Base-by-base conservation (phyloP, 2,888 invertebrate species). In the Prenolepis imparis region DNA sequence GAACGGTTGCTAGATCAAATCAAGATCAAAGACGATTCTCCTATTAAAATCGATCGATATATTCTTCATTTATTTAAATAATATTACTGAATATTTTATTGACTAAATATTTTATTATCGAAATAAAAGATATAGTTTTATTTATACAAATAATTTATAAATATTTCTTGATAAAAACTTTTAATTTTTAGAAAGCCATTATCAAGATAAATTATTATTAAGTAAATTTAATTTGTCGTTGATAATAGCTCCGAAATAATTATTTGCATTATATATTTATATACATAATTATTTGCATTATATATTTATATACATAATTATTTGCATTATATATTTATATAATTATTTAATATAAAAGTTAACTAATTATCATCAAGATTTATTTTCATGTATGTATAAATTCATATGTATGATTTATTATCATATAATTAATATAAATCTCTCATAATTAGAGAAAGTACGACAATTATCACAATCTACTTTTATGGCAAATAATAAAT, bases 1-100 rank as follows among this genome's bases (percentile, higher is more conserved):
- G 6, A 78, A 68, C 21, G 44, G 18, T 78, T 41, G 32, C 12
- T 78, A 59, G 70, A 78, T 61, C 44, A 72, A 70, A 72, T 80
- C 59, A 72, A 72, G 59, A 80, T 80, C 72, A 80, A 77, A 59
- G 44, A 15, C 55, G 28, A 41, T 67, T 24, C 18, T 11, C 41
- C 55, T 77, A 55, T 77, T 64, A 1, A 74, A 24, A 41, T 59
- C 28, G n/a, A 61, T 6, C 12, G 32, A 44, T 36, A 36, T 39
- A 59, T 11, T 44, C 44, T 48, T 48, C 0, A 48, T 44, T 44
- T 39, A 39, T 24, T 24, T 18, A 8, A 57, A 59, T 52, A 52
- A 52, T 57, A 39, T 39, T 72, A 1, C 6, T 39, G 5, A 57
- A 18, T 15, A 61, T 32, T 61, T 44, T n/a, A 32, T 32, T 44